Base-by-base conservation (phyloP, 2,888 invertebrate species). In the Chamaedrilus cognettii region DNA sequence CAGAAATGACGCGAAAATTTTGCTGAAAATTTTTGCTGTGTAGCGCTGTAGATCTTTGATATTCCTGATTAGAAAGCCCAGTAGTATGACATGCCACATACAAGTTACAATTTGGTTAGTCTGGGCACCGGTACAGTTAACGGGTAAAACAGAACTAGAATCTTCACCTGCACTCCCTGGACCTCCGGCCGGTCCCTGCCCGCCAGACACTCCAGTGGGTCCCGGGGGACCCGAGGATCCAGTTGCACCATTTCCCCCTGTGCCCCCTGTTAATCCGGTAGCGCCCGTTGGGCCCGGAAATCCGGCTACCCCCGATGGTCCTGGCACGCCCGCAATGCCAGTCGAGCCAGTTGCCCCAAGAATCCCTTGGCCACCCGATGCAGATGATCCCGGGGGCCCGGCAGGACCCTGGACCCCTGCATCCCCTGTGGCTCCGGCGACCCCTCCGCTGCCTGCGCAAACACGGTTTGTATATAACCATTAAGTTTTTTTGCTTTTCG, bases 121-220 rank as follows among this genome's bases (percentile, higher is more conserved):
- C n/a, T n/a, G n/a, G n/a, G n/a, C n/a, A n/a, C n/a, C n/a, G n/a
- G n/a, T n/a, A n/a, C n/a, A n/a, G n/a, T n/a, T n/a, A n/a, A n/a
- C n/a, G n/a, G n/a, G n/a, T n/a, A n/a, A n/a, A 30, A n/a, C n/a
- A n/a, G n/a, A n/a, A n/a, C n/a, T n/a, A n/a, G n/a, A n/a, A n/a
- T n/a, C n/a, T n/a, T 2, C 23, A n/a, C 60, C 60, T 3, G 60
- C 28, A 26, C 35, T 28, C n/a, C 65, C 65, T 33, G 42, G 58
- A 59, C 30, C n/a, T 32, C 65, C 65, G 31, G 51, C 4, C n/a
- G 34, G 56, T 76, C 79, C 55, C 70, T 64, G 3, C 70, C 59
- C 31, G 77, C 79, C 30, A 75, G 64, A 57, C 74, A 69, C 19
- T 79, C 82, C 34, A 79, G 72, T 23, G 57, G 35, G 23, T 2